phyloP scores from a whole-genome alignment of 2,888 invertebrate genomes.

The Ennomos quercinarius region DNA sequence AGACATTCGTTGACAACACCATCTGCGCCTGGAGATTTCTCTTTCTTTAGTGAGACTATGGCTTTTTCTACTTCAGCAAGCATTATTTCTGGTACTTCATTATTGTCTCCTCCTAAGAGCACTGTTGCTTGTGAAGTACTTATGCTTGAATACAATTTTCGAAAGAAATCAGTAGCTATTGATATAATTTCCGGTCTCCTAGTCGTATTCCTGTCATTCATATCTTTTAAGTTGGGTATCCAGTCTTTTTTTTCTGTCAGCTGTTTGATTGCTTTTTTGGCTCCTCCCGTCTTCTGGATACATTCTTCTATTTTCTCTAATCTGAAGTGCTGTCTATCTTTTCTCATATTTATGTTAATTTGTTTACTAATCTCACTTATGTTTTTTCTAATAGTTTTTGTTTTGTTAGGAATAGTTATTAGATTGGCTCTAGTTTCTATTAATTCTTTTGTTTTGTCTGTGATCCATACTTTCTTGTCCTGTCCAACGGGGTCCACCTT shows the following conservation, averaged over 20 bases:
- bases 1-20: neutral
- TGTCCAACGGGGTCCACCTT: neutral
- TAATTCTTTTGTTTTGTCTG: slow-evolving; percentile 1
- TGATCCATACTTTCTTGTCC: neutral
- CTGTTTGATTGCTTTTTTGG: too few species aligned
- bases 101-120: too few species aligned
- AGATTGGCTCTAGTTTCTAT: neutral
- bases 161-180: neutral
- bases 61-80: neutral
- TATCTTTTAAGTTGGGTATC: neutral
- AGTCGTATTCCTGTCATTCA: neutral
- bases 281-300: neutral
- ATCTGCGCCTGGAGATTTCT: neutral
- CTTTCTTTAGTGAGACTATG: neutral
- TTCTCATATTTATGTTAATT: neutral
- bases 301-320: too few species aligned
- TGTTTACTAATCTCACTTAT: slow-evolving; percentile 3
- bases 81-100: neutral
- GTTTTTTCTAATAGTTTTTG: neutral
- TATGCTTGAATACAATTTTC: neutral
- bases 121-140: too few species aligned
- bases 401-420: too few species aligned
- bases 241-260: neutral
- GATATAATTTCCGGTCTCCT: neutral
- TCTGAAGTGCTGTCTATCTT: neutral